Evolutionary conservation across 2,888 invertebrate species (phyloP).

Genomic region (Trichacis sp.): DNA sequence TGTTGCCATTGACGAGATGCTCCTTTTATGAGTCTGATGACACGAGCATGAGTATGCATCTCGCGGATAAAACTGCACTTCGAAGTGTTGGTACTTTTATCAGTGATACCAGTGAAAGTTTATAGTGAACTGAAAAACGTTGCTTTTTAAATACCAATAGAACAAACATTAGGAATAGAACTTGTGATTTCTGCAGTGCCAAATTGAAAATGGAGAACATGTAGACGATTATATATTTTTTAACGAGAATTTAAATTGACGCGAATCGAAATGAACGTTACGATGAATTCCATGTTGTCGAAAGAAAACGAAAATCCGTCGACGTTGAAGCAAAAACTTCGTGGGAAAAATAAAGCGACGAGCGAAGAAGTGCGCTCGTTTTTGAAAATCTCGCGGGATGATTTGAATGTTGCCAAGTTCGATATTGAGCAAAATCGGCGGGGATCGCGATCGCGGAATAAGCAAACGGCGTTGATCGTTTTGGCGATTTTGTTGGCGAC

Average conservation of each 20-base stretch:
- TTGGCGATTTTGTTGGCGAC: conserved; percentile 52
- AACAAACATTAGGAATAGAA: too few relatives aligned
- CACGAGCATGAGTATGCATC: background rate
- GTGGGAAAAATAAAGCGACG: conserved; percentile 9
- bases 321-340: conserved; percentile 25
- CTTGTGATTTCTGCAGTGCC: too few relatives aligned
- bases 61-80: background rate
- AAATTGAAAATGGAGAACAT: too few relatives aligned
- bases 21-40: background rate
- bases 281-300: conserved; percentile 26
- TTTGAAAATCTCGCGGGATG: conserved; percentile 61
- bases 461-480: conserved; percentile 51
- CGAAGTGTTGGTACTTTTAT: background rate
- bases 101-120: background rate
- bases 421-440: conserved; percentile 59
- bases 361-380: conserved; percentile 58
- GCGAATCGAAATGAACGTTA: conserved; percentile 1
- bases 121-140: too few relatives aligned
- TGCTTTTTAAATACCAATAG: too few relatives aligned
- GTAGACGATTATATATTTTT: too few relatives aligned
- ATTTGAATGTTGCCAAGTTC: conserved; percentile 59
- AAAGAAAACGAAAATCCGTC: conserved; percentile 26
- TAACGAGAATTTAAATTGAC: background rate
- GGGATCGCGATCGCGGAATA: conserved; percentile 44
- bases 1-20: background rate